Evolutionary conservation across 2,797 vertebrate genomes (phyloP).

Genomic region (Pseudochirops corinnae): DNA sequence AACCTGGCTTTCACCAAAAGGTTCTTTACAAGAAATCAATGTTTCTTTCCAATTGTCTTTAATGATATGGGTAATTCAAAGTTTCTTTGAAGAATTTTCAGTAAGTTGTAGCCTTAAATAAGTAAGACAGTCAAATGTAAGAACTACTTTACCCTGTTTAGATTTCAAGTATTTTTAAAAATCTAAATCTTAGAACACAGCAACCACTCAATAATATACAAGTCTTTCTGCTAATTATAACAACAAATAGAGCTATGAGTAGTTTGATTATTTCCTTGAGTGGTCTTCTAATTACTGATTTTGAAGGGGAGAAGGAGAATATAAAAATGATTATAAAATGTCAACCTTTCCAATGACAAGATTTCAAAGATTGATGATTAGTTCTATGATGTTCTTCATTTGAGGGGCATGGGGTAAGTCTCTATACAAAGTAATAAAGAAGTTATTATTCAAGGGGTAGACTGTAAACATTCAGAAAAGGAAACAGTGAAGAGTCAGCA

Average conservation of each 20-base stretch:
- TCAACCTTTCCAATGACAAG: slow-evolving; percentile 44
- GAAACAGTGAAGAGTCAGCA: not conserved
- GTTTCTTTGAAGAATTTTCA: slow-evolving; percentile 70
- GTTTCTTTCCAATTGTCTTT: slow-evolving; percentile 59
- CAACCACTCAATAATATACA: slow-evolving; percentile 76
- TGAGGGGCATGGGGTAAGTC: not conserved
- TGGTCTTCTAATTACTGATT: slow-evolving; percentile 64
- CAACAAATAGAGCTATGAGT: slow-evolving; percentile 69
- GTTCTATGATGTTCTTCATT: not conserved
- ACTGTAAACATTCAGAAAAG: slow-evolving; percentile 5
- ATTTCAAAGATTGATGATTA: slow-evolving; percentile 52
- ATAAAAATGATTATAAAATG: slow-evolving; percentile 66
- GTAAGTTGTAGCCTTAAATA: slow-evolving; percentile 70
- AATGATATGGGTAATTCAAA: slow-evolving; percentile 60
- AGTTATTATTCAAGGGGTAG: not conserved
- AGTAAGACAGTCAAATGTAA: slow-evolving; percentile 76
- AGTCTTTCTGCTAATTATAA: slow-evolving; percentile 70
- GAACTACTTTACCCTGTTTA: slow-evolving; percentile 72
- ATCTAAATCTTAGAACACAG: slow-evolving; percentile 72
- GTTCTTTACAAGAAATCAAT: slow-evolving; percentile 51
- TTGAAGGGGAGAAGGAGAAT: slow-evolving; percentile 62
- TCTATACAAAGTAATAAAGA: slow-evolving; percentile 40
- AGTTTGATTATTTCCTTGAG: slow-evolving; percentile 66
- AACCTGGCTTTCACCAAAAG: slow-evolving; percentile 18
- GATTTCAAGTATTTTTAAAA: slow-evolving; percentile 79